These are phyloP conservation scores for Siphonodentalium dalli DNA, from an alignment of 2,888 invertebrate species.

Conservation along the genomic window DNA sequence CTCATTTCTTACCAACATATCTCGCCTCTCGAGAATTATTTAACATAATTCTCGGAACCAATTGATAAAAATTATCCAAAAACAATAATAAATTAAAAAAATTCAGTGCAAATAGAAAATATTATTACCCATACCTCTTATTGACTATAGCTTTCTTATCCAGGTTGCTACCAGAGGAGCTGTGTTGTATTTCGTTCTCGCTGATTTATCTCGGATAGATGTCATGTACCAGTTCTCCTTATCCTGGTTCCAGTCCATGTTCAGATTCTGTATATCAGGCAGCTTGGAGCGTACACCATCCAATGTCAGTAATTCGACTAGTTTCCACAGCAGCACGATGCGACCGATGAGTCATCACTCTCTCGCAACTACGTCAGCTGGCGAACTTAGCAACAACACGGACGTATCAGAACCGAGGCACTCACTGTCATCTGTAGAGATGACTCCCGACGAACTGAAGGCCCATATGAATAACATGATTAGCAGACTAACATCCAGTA, in stretches of 20 bases:
- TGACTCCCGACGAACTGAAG: constrained; percentile 38
- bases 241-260: constrained; percentile 63
- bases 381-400: too few species aligned
- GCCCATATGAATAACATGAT: constrained; percentile 54
- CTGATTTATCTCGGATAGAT: constrained; percentile 60
- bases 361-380: too few species aligned
- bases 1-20: too few species aligned
- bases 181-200: constrained; percentile 63
- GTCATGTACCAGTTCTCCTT: constrained; percentile 66
- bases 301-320: not conserved
- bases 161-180: constrained; percentile 65
- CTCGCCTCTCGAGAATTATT: too few species aligned
- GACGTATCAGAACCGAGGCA: too few species aligned
- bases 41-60: too few species aligned
- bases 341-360: constrained; percentile 13
- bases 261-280: constrained; percentile 53
- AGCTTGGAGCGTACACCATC: not conserved
- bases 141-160: too few species aligned
- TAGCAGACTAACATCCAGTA: constrained; percentile 51
- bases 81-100: too few species aligned
- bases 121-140: too few species aligned
- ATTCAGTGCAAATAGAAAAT: too few species aligned
- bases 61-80: too few species aligned
- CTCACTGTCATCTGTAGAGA: too few species aligned
- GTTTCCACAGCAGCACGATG: constrained; percentile 11